phyloP scores from a whole-genome alignment of 2,888 invertebrate genomes.

The Lasius fuliginosus region DNA sequence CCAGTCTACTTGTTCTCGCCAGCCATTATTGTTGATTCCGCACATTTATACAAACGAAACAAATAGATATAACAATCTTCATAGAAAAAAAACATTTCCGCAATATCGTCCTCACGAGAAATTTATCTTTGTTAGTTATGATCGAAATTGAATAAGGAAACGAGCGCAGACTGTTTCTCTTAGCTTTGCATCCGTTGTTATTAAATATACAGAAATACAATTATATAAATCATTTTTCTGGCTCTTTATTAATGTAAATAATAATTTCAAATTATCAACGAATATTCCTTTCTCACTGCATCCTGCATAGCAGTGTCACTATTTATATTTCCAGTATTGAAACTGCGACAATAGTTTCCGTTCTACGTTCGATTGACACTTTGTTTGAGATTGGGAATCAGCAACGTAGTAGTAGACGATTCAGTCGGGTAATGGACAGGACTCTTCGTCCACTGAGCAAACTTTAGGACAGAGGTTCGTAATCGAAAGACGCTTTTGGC shows the following conservation, averaged over 20 bases:
- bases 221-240: not conserved
- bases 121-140: not conserved
- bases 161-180: not conserved
- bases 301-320: not conserved
- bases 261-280: not conserved
- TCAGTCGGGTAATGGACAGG: conserved; percentile 69
- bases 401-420: conserved; percentile 58
- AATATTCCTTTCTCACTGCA: not conserved
- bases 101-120: not conserved
- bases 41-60: not conserved
- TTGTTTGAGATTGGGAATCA: conserved; percentile 65
- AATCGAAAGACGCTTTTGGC: conserved; percentile 71
- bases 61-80: not conserved
- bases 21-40: conserved; percentile 33
- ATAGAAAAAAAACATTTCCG: not conserved
- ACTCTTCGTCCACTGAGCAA: conserved; percentile 72
- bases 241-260: not conserved
- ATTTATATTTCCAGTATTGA: not conserved
- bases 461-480: conserved; percentile 70
- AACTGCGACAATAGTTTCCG: not conserved
- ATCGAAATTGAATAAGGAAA: not conserved
- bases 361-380: conserved; percentile 25
- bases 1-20: conserved; percentile 21
- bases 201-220: not conserved
- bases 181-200: not conserved